These are phyloP conservation scores for Sebastolobus altivelis DNA, from an alignment of 2,797 vertebrate genomes.

Conservation along the genomic window DNA sequence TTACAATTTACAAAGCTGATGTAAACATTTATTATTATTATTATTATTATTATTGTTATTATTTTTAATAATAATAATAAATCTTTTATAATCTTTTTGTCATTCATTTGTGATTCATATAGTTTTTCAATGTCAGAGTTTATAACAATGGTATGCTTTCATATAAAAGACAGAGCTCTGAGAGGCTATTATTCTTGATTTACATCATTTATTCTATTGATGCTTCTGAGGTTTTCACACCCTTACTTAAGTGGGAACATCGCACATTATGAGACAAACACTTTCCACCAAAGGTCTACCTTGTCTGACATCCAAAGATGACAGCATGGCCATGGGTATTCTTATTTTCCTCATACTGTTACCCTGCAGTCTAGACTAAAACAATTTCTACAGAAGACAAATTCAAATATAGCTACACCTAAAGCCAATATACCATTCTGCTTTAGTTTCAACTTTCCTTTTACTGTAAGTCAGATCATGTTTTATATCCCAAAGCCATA, in stretches of 20 bases:
- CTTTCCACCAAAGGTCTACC: neutral
- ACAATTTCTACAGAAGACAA: neutral
- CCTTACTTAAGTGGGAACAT: neutral
- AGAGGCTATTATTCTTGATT: neutral
- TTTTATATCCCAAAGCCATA: slow-evolving; percentile 53
- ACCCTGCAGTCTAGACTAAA: slow-evolving; percentile 15
- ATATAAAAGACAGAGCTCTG: neutral
- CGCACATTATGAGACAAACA: neutral
- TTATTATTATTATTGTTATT: neutral
- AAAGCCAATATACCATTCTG: slow-evolving; percentile 42
- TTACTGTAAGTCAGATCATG: slow-evolving; percentile 67
- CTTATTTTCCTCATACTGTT: neutral
- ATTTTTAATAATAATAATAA: too few relatives aligned
- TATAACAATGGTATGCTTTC: neutral
- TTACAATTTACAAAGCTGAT: too few relatives aligned
- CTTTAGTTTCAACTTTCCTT: slow-evolving; percentile 63
- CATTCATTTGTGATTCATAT: neutral
- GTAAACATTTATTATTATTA: too few relatives aligned
- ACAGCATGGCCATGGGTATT: neutral
- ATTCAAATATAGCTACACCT: slow-evolving; percentile 36
- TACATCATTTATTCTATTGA: neutral
- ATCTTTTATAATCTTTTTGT: neutral
- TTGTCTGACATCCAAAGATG: neutral
- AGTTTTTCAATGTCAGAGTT: neutral
- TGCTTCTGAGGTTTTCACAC: neutral